Conservation (phyloP, 2,113 vertebrate genomes). For the Rhipidura dahli region DNA sequence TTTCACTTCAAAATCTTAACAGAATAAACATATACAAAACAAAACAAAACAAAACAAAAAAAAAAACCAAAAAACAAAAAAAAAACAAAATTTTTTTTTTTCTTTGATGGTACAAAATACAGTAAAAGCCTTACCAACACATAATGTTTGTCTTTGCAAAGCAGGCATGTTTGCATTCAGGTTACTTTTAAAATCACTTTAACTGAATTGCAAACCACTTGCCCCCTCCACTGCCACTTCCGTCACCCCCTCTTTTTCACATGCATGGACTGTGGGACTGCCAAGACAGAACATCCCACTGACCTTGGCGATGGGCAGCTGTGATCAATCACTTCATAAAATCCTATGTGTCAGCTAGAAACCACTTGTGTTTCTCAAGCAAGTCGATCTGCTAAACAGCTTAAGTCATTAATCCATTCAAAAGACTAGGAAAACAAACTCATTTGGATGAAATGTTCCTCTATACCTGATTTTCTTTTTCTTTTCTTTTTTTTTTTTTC, state of each 20-base stretch:
- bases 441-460: conserved; percentile 23
- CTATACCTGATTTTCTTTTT: background rate
- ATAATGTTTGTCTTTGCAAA: background rate
- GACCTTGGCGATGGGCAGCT: conserved; percentile 50
- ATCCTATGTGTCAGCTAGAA: conserved; percentile 63
- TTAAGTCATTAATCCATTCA: conserved; percentile 47
- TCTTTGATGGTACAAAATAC: too few relatives aligned
- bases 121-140: background rate
- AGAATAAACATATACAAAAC: background rate
- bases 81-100: too few relatives aligned
- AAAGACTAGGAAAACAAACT: conserved; percentile 51
- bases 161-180: background rate
- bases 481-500: background rate
- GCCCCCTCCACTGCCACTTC: background rate
- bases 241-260: background rate
- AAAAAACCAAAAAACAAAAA: too few relatives aligned
- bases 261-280: background rate
- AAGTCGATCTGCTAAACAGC: conserved; percentile 68
- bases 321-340: conserved; percentile 65
- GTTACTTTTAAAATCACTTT: background rate
- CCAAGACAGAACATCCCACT: conserved; percentile 39
- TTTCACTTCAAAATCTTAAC: background rate
- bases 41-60: background rate
- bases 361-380: conserved; percentile 49
- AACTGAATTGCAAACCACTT: background rate